Conservation (phyloP, 2,113 vertebrate genomes). For the Rhynchopsitta pachyrhyncha region DNA sequence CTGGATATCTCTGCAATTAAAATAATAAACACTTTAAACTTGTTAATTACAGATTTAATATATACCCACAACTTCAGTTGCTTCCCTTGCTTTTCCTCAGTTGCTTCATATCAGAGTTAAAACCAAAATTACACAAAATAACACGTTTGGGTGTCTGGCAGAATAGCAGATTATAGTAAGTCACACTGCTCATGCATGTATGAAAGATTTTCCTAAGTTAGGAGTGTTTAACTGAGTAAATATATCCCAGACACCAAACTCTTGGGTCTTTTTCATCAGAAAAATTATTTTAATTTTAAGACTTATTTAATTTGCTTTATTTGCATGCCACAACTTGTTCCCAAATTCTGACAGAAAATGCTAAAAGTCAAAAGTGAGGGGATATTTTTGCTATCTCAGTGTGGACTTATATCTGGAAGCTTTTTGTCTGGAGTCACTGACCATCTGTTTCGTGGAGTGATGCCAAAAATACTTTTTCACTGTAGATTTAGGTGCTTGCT, state of each 20-base stretch:
- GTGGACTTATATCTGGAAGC: neutral
- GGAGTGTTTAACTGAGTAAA: neutral
- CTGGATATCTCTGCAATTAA: neutral
- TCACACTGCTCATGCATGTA: neutral
- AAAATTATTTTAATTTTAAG: neutral
- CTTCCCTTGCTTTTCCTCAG: neutral
- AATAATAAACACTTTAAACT: neutral
- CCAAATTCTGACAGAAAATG: neutral
- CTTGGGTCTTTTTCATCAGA: neutral
- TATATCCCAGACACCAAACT: neutral
- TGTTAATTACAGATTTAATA: neutral
- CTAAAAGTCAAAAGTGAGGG: neutral
- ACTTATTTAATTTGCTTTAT: neutral
- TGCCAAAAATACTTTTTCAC: constrained; percentile 14
- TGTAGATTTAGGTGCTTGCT: neutral
- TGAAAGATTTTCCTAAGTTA: neutral
- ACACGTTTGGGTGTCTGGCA: neutral
- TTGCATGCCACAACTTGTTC: neutral
- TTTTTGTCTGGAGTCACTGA: neutral
- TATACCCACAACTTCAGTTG: neutral
- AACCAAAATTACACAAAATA: neutral
- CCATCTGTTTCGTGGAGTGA: constrained; percentile 31
- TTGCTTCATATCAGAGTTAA: neutral
- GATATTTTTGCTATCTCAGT: neutral
- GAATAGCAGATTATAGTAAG: neutral